Conservation (phyloP, 2,797 vertebrate genomes). For the Synanceia verrucosa region DNA sequence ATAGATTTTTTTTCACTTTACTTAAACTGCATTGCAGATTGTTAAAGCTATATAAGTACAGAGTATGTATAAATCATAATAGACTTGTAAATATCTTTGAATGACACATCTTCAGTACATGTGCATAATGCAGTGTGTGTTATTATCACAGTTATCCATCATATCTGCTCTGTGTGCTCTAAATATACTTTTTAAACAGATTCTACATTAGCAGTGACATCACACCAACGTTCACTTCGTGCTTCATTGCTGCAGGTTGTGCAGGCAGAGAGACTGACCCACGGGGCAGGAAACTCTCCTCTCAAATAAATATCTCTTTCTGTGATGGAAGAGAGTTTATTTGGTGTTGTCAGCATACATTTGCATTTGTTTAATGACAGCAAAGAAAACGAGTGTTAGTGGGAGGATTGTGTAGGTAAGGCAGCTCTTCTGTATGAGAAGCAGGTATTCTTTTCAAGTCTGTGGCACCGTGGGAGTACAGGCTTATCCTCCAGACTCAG, state of each 20-base stretch:
- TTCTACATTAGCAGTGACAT: too few species aligned
- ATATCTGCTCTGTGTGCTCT: too few species aligned
- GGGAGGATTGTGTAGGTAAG: constrained; percentile 37
- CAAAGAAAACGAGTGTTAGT: too few species aligned
- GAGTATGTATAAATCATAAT: not conserved
- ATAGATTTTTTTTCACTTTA: too few species aligned
- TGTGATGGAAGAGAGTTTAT: constrained; percentile 45
- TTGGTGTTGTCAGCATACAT: constrained; percentile 53
- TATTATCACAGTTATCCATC: not conserved
- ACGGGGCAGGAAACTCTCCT: constrained; percentile 40
- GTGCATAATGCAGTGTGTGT: not conserved
- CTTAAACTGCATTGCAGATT: too few species aligned
- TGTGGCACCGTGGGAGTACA: constrained; percentile 38
- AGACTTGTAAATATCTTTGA: not conserved
- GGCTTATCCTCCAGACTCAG: constrained; percentile 67
- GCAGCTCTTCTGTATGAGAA: constrained; percentile 59
- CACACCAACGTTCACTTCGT: constrained; percentile 28
- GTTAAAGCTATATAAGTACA: too few species aligned
- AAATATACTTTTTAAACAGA: not conserved
- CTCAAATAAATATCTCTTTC: constrained; percentile 54
- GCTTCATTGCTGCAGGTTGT: constrained; percentile 42
- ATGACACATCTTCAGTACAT: not conserved
- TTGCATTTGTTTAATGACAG: constrained; percentile 63
- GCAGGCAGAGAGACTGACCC: constrained; percentile 40
- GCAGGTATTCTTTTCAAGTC: constrained; percentile 55